Evolutionary conservation across 2,797 vertebrate species (phyloP).

Genomic region (Amphiprion clarkii): DNA sequence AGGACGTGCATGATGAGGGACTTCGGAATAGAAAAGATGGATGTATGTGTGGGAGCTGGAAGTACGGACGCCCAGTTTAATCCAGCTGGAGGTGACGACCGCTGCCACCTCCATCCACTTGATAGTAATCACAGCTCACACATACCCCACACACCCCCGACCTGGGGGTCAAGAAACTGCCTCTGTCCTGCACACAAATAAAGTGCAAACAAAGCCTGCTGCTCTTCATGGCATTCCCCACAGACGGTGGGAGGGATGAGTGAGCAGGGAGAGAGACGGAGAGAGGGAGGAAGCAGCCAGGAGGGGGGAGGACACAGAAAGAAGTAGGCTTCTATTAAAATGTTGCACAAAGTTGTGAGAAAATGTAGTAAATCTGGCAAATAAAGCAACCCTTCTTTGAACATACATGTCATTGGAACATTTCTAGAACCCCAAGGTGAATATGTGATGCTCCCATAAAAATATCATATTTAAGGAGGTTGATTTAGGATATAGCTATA

Average conservation of each 20-base stretch:
- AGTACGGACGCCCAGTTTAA: slow-evolving; percentile 16
- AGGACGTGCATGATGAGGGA: background rate
- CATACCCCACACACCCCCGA: slow-evolving; percentile 69
- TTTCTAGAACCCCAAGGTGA: background rate
- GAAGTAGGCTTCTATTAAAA: slow-evolving; percentile 5
- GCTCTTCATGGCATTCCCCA: slow-evolving; percentile 60
- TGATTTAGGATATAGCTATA: background rate
- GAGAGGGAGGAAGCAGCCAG: background rate
- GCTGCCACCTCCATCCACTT: slow-evolving; percentile 33
- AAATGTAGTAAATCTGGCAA: background rate
- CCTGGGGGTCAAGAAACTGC: slow-evolving; percentile 77
- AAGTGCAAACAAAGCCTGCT: slow-evolving; percentile 74
- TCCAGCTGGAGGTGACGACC: slow-evolving; percentile 31
- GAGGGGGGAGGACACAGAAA: slow-evolving; percentile 8
- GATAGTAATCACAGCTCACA: slow-evolving; percentile 62
- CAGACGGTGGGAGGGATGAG: slow-evolving; percentile 58
- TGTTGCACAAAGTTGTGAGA: background rate
- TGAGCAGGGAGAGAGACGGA: slow-evolving; percentile 17
- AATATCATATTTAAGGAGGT: background rate
- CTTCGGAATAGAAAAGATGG: background rate
- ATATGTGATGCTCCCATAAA: background rate
- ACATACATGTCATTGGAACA: background rate
- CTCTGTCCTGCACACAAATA: slow-evolving; percentile 77
- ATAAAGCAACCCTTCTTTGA: background rate
- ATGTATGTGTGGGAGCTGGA: slow-evolving; percentile 10